Evolutionary conservation across 2,888 invertebrate genomes (phyloP).

Genomic region (Chrysina gloriosa): DNA sequence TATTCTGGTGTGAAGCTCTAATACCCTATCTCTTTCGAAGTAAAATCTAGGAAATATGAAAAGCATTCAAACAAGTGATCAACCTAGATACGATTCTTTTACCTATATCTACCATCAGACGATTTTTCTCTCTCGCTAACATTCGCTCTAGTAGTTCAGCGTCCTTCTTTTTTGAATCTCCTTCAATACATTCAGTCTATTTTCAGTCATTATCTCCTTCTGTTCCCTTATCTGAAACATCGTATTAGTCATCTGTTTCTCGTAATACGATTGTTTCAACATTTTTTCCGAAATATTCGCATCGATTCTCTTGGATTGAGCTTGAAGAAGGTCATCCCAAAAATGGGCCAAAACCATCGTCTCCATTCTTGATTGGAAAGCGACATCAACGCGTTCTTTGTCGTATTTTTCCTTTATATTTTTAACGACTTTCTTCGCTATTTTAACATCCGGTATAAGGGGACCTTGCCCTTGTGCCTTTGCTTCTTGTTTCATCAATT

Average conservation of each 20-base stretch:
- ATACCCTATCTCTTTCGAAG: conserved; percentile 66
- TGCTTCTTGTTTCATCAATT: conserved; percentile 53
- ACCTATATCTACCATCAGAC: conserved; percentile 45
- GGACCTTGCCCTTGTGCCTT: conserved; percentile 47
- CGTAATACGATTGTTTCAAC: conserved; percentile 72
- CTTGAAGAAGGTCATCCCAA: conserved; percentile 68
- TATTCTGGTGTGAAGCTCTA: conserved; percentile 68
- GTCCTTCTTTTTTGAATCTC: conserved; percentile 67
- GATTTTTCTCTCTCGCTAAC: conserved; percentile 43
- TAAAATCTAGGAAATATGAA: conserved; percentile 51
- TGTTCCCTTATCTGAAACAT: conserved; percentile 72
- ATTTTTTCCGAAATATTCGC: conserved; percentile 69
- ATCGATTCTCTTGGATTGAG: conserved; percentile 69
- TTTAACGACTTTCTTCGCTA: conserved; percentile 66
- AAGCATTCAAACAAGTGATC: not conserved
- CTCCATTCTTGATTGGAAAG: conserved; percentile 66
- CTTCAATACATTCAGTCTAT: conserved; percentile 67
- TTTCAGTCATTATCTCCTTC: conserved; percentile 68
- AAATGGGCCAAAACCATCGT: conserved; percentile 63
- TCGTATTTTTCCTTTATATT: conserved; percentile 66
- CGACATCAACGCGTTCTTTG: conserved; percentile 64
- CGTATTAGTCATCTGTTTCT: conserved; percentile 74
- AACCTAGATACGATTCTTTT: conserved; percentile 22
- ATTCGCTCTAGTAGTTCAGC: conserved; percentile 63
- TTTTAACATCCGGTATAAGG: conserved; percentile 51